These are phyloP conservation scores for Mesorhabditis spiculigera DNA, from an alignment of 2,888 invertebrate genomes.

Conservation along the genomic window DNA sequence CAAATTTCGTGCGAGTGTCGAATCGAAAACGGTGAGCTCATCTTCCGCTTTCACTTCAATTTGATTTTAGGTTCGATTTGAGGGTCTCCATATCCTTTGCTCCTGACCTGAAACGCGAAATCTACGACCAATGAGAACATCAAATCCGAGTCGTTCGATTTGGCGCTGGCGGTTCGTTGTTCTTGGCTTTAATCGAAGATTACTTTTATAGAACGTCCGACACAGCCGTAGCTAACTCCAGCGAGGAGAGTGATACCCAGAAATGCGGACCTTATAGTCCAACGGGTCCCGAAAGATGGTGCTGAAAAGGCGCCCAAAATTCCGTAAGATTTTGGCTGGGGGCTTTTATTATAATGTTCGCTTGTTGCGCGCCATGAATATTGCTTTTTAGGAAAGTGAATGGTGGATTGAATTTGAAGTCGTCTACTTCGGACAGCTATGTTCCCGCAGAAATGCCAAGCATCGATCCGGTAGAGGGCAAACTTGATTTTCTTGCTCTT, in stretches of 20 bases:
- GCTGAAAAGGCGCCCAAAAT: conserved; percentile 55
- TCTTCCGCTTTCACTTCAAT: not conserved
- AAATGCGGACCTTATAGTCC: conserved; percentile 91
- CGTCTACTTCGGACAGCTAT: conserved; percentile 17
- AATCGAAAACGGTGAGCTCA: conserved; percentile 77
- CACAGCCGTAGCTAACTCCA: conserved; percentile 75
- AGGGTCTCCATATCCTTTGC: conserved; percentile 88
- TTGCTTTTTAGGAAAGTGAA: conserved; percentile 29
- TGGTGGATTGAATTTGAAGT: conserved; percentile 30
- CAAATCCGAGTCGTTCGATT: conserved; percentile 82
- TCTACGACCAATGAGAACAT: conserved; percentile 90
- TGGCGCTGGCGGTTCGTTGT: conserved; percentile 70
- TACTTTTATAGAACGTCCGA: conserved; percentile 66
- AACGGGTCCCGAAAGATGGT: conserved; percentile 76
- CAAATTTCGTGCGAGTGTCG: conserved; percentile 93
- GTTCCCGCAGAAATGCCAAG: conserved; percentile 18
- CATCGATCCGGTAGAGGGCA: conserved; percentile 30
- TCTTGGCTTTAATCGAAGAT: not conserved
- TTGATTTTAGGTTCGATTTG: conserved; percentile 64
- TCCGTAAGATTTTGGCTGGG: conserved; percentile 42
- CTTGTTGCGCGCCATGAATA: too few relatives aligned
- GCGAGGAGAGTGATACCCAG: conserved; percentile 90
- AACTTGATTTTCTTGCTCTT: not conserved
- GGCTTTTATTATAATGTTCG: too few relatives aligned
- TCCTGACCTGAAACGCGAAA: conserved; percentile 89